Evolutionary conservation across 2,797 vertebrate genomes (phyloP).

Genomic region (Sorex maritimensis): DNA sequence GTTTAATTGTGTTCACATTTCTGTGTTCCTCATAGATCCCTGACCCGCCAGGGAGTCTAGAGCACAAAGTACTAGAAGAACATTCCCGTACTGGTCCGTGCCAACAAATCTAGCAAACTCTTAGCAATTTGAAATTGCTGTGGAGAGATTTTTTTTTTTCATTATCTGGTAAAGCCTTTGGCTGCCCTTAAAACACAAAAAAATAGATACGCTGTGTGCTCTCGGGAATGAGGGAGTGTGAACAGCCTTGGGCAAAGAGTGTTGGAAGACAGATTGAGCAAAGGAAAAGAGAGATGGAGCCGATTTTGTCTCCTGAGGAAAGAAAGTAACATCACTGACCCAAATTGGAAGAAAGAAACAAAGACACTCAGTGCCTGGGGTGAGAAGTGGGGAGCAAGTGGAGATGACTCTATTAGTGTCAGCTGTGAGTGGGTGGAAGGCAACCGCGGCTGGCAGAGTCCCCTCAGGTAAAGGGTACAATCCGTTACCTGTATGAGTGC

Average conservation of each 20-base stretch:
- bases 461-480: neutral
- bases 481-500: neutral
- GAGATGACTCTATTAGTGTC: rapidly evolving
- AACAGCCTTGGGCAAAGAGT: slow-evolving; percentile 64
- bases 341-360: neutral
- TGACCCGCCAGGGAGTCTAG: slow-evolving; percentile 58
- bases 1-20: slow-evolving; percentile 64
- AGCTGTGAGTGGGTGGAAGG: neutral
- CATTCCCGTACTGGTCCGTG: slow-evolving; percentile 73
- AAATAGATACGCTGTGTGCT: slow-evolving; percentile 72
- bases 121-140: slow-evolving; percentile 78
- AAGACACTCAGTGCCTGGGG: slow-evolving; percentile 1
- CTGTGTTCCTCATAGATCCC: slow-evolving; percentile 48
- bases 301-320: neutral
- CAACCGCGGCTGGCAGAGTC: neutral
- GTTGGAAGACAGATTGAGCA: slow-evolving; percentile 34
- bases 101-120: slow-evolving; percentile 78
- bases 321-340: neutral
- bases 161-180: slow-evolving; percentile 80
- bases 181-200: slow-evolving; percentile 69
- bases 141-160: slow-evolving; percentile 67
- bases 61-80: slow-evolving; percentile 74
- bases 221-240: slow-evolving; percentile 63
- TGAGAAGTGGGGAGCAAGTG: neutral
- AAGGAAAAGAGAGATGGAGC: neutral